These are phyloP conservation scores for Alosa sapidissima DNA, from an alignment of 2,797 vertebrate genomes.

Conservation along the genomic window DNA sequence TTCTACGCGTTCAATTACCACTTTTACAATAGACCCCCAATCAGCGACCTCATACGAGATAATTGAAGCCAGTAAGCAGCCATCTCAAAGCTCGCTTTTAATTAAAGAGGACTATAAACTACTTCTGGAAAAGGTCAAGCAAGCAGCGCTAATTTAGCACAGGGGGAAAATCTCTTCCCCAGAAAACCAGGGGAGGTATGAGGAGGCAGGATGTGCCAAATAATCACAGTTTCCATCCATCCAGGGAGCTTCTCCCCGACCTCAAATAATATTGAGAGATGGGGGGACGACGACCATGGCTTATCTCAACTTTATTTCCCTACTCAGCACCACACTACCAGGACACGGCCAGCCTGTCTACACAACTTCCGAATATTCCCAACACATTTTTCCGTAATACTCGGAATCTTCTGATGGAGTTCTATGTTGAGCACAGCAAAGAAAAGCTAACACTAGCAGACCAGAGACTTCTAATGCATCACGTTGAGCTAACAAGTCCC, in stretches of 20 bases:
- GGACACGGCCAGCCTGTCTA: slow-evolving; percentile 48
- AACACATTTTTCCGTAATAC: neutral
- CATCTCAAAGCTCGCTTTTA: slow-evolving; percentile 65
- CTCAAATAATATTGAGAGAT: slow-evolving; percentile 27
- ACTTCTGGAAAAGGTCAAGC: slow-evolving; percentile 66
- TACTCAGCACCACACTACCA: slow-evolving; percentile 64
- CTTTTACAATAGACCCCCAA: slow-evolving; percentile 55
- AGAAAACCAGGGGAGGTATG: slow-evolving; percentile 54
- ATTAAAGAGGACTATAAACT: slow-evolving; percentile 72
- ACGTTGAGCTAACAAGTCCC: neutral
- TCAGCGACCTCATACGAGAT: slow-evolving; percentile 57
- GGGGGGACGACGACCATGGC: slow-evolving; percentile 46
- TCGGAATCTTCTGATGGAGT: neutral
- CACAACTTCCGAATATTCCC: neutral
- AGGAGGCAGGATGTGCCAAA: slow-evolving; percentile 64
- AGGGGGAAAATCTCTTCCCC: slow-evolving; percentile 53
- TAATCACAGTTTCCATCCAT: slow-evolving; percentile 72
- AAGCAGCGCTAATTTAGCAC: slow-evolving; percentile 51
- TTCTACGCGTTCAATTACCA: slow-evolving; percentile 54
- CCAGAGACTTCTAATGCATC: neutral
- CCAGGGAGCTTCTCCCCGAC: slow-evolving; percentile 47
- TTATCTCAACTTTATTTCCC: slow-evolving; percentile 71
- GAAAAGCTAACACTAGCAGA: neutral
- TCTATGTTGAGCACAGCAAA: neutral
- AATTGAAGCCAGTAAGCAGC: slow-evolving; percentile 61